Evolutionary conservation across 2,888 invertebrate species (phyloP), one percentile per base, ranked within the genome.

Genomic region (Scrobipalpa atriplicella): DNA sequence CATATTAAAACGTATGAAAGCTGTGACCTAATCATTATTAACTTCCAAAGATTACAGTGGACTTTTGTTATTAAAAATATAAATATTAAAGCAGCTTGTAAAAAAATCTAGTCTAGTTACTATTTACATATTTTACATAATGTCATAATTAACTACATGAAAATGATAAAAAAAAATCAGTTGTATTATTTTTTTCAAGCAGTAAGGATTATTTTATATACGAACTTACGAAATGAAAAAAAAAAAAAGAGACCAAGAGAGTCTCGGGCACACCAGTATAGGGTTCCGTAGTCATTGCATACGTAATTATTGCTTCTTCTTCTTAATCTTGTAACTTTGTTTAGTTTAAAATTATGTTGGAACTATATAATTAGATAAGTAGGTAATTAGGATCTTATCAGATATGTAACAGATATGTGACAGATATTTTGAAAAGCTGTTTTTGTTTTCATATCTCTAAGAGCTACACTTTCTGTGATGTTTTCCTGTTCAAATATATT

Each of bases 41-140:
- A 79, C 78, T 21, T 54, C 6, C 18, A 54, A 21, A 54, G 21
- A 6, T 54, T 9, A 11, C 19, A 74, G 38, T 60, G 11, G 18
- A 60, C 60, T 16, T 61, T 61, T 41, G 68, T 70, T 73, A 66
- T 65, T 73, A 75, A 71, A 29, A 75, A 74, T 77, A 78, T 76
- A 76, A 77, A 78, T 76, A 76, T 73, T 78, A 73, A 83, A 87
- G 83, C 82, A 74, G 79, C 75, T 81, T 80, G 80, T 86, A 87
- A 87, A 88, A 87, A 85, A 85, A 83, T 77, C 81, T 87, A 87
- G 69, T 73, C 81, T 86, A 84, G 68, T 75, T 79, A 76, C 74
- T 89, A 87, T 91, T 73, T 91, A 92, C 89, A 89, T 90, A 90
- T 90, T 78, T 84, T 89, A 89, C 89, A 89, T 73, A 79, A 75